Percentiles rank a stretch among this genome's conserved stretches.
Conservation (phyloP, 2,113 vertebrate genomes). For the Myrmecophaga tridactyla region DNA sequence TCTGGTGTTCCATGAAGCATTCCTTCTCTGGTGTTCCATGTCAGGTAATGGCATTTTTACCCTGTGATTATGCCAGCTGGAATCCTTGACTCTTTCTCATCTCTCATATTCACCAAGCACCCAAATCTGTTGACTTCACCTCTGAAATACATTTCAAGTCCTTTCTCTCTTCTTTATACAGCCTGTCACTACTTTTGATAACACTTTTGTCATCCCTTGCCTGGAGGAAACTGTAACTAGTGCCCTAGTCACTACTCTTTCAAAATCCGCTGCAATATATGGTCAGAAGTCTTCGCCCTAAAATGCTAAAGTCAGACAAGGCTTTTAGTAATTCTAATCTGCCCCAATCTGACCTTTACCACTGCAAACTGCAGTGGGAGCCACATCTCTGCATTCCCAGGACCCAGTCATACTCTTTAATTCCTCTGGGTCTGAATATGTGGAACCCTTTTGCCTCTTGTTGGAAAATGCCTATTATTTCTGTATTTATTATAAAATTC, state of each 20-base stretch:
- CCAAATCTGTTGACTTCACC: background rate
- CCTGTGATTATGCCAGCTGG: background rate
- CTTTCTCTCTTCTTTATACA: background rate
- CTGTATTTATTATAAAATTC: background rate
- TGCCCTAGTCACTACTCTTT: background rate
- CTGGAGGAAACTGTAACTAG: background rate
- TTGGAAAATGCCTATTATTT: background rate
- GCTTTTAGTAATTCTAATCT: background rate
- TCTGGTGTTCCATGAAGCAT: background rate
- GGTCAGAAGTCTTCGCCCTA: background rate
- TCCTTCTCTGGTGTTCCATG: no score
- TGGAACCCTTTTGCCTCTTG: background rate
- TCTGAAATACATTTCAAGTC: background rate
- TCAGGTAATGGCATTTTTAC: background rate
- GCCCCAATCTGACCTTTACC: background rate
- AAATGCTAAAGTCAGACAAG: background rate
- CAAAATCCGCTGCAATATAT: background rate
- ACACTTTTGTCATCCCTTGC: background rate
- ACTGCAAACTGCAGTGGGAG: background rate
- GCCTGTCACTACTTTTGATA: background rate
- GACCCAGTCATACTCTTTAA: no score
- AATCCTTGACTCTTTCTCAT: background rate
- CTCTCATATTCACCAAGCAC: background rate
- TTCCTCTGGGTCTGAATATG: fast-evolving
- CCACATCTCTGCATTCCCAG: background rate